phyloP scores from a whole-genome alignment of 2,113 vertebrate genomes.

The Puntigrus tetrazona region DNA sequence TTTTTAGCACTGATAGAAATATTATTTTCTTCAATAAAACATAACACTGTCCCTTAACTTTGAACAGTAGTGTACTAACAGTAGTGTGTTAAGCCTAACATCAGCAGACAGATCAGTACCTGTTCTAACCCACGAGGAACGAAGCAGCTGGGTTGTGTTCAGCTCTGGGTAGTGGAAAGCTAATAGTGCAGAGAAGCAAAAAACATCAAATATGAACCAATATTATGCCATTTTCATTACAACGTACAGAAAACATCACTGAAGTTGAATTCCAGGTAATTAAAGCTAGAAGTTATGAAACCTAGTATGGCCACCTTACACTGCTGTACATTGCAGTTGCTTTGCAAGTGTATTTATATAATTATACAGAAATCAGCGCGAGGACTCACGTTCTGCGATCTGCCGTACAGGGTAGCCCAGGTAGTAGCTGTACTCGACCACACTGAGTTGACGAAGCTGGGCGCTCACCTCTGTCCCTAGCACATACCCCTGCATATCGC shows the following conservation, averaged over 20 bases:
- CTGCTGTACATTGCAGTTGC: background rate
- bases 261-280: background rate
- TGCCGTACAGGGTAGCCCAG: constrained; percentile 94
- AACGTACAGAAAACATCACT: background rate
- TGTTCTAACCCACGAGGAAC: constrained; percentile 95
- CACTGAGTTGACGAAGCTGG: constrained; percentile 82
- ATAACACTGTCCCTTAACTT: background rate
- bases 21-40: background rate
- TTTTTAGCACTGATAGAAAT: no score
- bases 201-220: background rate
- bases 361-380: background rate
- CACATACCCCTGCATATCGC: constrained; percentile 73
- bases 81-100: background rate
- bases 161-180: constrained; percentile 94
- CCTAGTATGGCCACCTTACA: background rate
- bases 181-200: constrained; percentile 55
- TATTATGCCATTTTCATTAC: background rate
- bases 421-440: constrained; percentile 97
- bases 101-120: constrained; percentile 70
- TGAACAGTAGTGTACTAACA: background rate
- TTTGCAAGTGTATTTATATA: background rate
- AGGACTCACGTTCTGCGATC: constrained; percentile 93
- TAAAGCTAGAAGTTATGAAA: background rate
- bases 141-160: constrained; percentile 87
- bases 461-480: constrained; percentile 88